Conservation (phyloP, 2,888 invertebrate species). For the Ceratothoa steindachneri region DNA sequence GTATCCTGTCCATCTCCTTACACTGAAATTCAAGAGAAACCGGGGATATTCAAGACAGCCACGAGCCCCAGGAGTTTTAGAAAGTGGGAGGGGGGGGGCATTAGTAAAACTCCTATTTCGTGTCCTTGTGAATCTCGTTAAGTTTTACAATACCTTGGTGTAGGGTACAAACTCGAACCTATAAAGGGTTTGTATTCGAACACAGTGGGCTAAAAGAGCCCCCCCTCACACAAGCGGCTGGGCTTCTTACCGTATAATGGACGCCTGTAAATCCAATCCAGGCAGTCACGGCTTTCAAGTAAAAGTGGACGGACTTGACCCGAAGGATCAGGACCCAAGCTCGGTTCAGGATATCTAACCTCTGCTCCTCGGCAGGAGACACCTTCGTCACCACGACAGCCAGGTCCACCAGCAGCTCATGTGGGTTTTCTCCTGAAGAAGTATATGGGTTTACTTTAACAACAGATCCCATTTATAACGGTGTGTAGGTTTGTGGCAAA, state of each 20-base stretch:
- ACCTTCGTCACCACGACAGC: background rate
- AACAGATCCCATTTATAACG: too few relatives aligned
- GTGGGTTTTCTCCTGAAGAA: background rate
- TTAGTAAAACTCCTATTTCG: too few relatives aligned
- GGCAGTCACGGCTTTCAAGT: slow-evolving; percentile 28
- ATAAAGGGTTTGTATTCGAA: too few relatives aligned
- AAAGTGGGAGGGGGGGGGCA: too few relatives aligned
- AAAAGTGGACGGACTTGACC: slow-evolving; percentile 16
- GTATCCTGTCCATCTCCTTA: background rate
- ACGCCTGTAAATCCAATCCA: slow-evolving; percentile 41
- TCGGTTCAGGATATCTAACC: background rate
- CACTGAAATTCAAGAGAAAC: background rate
- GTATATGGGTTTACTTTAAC: background rate
- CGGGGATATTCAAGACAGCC: too few relatives aligned
- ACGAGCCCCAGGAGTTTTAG: too few relatives aligned
- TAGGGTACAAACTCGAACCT: too few relatives aligned
- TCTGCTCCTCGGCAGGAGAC: background rate
- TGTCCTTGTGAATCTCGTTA: too few relatives aligned
- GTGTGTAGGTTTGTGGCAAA: too few relatives aligned
- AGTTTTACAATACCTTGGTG: too few relatives aligned
- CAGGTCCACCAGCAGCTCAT: background rate
- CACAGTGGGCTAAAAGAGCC: too few relatives aligned
- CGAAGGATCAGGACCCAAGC: slow-evolving; percentile 32
- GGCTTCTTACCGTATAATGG: slow-evolving; percentile 28
- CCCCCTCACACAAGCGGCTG: too few relatives aligned